Evolutionary conservation across 2,797 vertebrate genomes (phyloP).

Genomic region (Acipenser transmontanus): DNA sequence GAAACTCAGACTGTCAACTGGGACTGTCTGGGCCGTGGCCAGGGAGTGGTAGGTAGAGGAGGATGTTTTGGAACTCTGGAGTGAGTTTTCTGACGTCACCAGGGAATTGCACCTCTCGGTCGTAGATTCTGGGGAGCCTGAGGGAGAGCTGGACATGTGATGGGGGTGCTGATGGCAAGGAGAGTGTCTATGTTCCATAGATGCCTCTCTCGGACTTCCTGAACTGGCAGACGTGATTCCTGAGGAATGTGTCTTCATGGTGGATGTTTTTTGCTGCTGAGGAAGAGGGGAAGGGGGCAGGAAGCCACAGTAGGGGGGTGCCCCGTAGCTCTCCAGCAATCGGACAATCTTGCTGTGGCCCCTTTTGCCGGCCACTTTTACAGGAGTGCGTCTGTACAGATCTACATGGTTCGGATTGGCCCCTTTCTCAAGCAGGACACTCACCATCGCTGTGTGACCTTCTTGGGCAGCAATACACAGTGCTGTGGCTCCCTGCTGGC

Average conservation of each 20-base stretch:
- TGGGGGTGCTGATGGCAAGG: slow-evolving; percentile 31
- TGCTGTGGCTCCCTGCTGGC: slow-evolving; percentile 63
- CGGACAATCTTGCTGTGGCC: slow-evolving; percentile 54
- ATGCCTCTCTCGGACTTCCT: slow-evolving; percentile 24
- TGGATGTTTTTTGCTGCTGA: slow-evolving; percentile 39
- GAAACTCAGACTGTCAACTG: slow-evolving; percentile 65
- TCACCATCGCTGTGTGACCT: slow-evolving; percentile 58
- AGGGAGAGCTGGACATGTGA: slow-evolving; percentile 43
- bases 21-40: slow-evolving; percentile 63
- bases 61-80: slow-evolving; percentile 59
- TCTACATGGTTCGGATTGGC: slow-evolving; percentile 62
- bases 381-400: slow-evolving; percentile 60
- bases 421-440: slow-evolving; percentile 58
- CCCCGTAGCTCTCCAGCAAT: slow-evolving; percentile 60
- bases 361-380: slow-evolving; percentile 62
- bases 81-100: slow-evolving; percentile 40
- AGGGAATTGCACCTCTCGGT: slow-evolving; percentile 45
- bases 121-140: slow-evolving; percentile 58
- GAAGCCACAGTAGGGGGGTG: slow-evolving; percentile 49
- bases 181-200: slow-evolving; percentile 30
- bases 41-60: slow-evolving; percentile 63
- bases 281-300: slow-evolving; percentile 33
- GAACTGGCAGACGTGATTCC: slow-evolving; percentile 21
- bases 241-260: slow-evolving; percentile 33
- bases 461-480: slow-evolving; percentile 69